phyloP scores from a whole-genome alignment of 37 sponge, comb jelly and placozoan genomes.

The Chondrilla cf. caribensis region DNA sequence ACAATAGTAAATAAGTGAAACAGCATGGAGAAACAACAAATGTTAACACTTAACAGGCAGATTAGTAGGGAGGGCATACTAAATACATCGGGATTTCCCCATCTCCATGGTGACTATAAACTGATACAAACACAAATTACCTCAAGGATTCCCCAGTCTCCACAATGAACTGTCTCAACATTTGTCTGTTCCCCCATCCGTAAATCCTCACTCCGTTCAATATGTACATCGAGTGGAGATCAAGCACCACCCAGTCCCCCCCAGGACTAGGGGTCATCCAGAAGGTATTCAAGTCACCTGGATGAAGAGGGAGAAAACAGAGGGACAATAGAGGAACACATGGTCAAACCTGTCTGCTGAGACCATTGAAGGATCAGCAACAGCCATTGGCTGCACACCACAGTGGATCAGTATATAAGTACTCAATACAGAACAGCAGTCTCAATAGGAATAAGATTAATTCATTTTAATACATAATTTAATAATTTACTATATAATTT shows the following conservation, averaged over 20 bases:
- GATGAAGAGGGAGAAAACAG: not conserved
- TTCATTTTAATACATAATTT: too few relatives aligned
- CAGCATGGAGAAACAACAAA: too few relatives aligned
- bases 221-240: slow-evolving; percentile 66
- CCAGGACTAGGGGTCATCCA: slow-evolving; percentile 76
- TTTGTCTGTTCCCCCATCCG: slow-evolving; percentile 77
- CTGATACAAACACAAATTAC: slow-evolving; percentile 20
- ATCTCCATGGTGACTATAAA: too few relatives aligned
- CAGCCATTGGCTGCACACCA: not conserved
- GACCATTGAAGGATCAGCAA: not conserved
- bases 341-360: too few relatives aligned
- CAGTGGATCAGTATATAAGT: not conserved
- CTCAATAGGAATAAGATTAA: too few relatives aligned
- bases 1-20: not conserved
- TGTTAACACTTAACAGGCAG: too few relatives aligned
- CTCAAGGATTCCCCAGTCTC: slow-evolving; percentile 55
- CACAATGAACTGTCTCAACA: slow-evolving; percentile 62
- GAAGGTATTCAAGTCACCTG: slow-evolving; percentile 55
- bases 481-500: too few relatives aligned
- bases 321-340: too few relatives aligned
- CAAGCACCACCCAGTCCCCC: slow-evolving; percentile 76
- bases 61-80: too few relatives aligned
- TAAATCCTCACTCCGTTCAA: slow-evolving; percentile 74
- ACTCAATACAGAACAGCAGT: too few relatives aligned
- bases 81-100: too few relatives aligned